Base-by-base conservation (phyloP, 2,113 vertebrate genomes). In the Caloenas nicobarica region DNA sequence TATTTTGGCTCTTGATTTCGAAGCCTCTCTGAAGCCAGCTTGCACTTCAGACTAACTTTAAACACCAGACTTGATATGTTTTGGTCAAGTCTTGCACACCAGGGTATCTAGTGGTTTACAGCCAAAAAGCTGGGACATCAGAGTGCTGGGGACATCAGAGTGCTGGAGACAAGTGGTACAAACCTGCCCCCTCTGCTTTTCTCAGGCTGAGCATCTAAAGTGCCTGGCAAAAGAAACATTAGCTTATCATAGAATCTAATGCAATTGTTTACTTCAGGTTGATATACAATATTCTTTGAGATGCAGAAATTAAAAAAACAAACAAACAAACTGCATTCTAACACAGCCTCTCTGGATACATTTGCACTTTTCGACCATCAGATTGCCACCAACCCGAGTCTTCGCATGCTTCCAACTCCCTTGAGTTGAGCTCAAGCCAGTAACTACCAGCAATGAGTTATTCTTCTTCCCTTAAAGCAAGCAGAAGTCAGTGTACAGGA, bases 401-500 rank as follows among this genome's bases (percentile, higher is more conserved):
- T 86, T 96, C 28, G 16, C 73, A 82, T 46, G 62, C 73, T 94
- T 92, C 80, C 82, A 95, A 85, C 69, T 92, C 84, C 92, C 90
- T 64, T 65, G 28, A 91, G 88, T 10, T 78, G 70, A 96, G 73
- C 89, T 88, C 94, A 94, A 94, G 85, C 66, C 42, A 70, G 2
- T 62, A 93, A 94, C 73, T 82, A 97, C 88, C 76, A 94, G 70
- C 73, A 91, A 76, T 18, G 57, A 93, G 76, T 86, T 85, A 74
- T 89, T 81, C 68, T 94, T 90, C 92, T 88, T 93, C 80, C 91
- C 73, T 94, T 83, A 50, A 90, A 79, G 84, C 23, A 62, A 90
- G 85, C 85, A 91, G 89, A 96, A 73, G 94, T 90, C 89, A 95
- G 88, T 91, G 94, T 15, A 87, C 48, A 91, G 83, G 70, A 96